Evolutionary conservation across 2,888 invertebrate species (phyloP), one percentile per base, ranked within the genome.

Genomic region (Timema cristinae): DNA sequence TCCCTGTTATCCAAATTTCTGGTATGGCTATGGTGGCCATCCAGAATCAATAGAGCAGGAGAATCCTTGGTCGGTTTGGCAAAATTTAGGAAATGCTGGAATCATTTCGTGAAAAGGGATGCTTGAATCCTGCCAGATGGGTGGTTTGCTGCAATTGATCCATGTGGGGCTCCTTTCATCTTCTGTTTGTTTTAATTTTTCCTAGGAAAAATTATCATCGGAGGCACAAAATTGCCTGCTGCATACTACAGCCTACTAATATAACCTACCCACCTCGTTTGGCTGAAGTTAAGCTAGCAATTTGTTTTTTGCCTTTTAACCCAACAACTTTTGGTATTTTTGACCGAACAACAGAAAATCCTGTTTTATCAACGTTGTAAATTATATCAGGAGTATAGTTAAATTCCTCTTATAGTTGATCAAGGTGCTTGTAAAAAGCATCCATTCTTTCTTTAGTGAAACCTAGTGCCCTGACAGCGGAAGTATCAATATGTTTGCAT

Each of bases 401-500:
- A 59, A 10, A 66, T 70, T 69, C 69, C 47, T 72, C 72, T 69
- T 69, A 69, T 49, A 69, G 59, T 50, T 69, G 66, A 56, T 68
- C 59, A 56, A 72, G 50, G 51, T 66, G 48, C 6, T 71, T 68
- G 68, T 71, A 68, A 16, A 63, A 72, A 50, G 48, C 70, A 11
- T 72, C 56, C 50, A n/a, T 67, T 50, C 70, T 72, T 66, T 71
- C 73, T 63, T 71, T 73, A n/a, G 52, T 68, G 71, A 73, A 73
- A 47, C 73, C 68, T 71, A 68, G 68, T 32, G 73, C 67, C 63
- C 71, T 73, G 61, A 52, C 61, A 50, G 61, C 70, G 48, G 66
- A 71, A 63, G 71, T 71, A 68, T 51, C 68, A 68, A 48, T 54
- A 67, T 67, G 67, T 48, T 72, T 69, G 47, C 54, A 50, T 49